phyloP scores from a whole-genome alignment of 2,797 vertebrate species.

The Crax fasciolata region DNA sequence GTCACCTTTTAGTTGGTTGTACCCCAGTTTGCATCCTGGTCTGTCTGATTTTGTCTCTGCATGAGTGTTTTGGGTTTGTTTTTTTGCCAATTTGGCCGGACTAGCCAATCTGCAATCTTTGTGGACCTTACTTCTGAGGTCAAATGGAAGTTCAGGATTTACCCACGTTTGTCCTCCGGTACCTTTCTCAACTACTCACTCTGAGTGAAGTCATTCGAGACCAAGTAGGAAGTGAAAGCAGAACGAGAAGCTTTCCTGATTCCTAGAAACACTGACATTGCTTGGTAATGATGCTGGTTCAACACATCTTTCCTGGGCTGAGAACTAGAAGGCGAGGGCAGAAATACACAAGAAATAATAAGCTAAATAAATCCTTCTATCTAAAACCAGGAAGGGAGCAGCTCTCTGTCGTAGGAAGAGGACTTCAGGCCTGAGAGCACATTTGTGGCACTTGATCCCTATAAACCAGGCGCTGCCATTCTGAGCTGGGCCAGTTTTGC shows the following conservation, averaged over 20 bases:
- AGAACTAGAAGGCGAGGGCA: not conserved
- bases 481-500: not conserved
- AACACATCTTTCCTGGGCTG: not conserved
- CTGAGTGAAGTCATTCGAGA: not conserved
- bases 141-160: not conserved
- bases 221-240: not conserved
- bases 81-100: not conserved
- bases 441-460: not conserved
- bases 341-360: accelerated
- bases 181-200: not conserved
- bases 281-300: not conserved
- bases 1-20: not conserved
- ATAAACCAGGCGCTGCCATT: not conserved
- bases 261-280: not conserved
- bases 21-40: not conserved
- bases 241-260: not conserved
- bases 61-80: accelerated
- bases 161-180: not conserved
- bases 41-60: not conserved
- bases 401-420: not conserved
- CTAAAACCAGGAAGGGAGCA: not conserved
- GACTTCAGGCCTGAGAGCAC: not conserved
- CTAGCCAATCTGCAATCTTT: not conserved
- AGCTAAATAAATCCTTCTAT: not conserved
- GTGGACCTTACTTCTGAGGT: not conserved